Evolutionary conservation across 2,797 vertebrate species (phyloP), one percentile per base, ranked within the genome.

Genomic region (Gymnoscopelus braueri): DNA sequence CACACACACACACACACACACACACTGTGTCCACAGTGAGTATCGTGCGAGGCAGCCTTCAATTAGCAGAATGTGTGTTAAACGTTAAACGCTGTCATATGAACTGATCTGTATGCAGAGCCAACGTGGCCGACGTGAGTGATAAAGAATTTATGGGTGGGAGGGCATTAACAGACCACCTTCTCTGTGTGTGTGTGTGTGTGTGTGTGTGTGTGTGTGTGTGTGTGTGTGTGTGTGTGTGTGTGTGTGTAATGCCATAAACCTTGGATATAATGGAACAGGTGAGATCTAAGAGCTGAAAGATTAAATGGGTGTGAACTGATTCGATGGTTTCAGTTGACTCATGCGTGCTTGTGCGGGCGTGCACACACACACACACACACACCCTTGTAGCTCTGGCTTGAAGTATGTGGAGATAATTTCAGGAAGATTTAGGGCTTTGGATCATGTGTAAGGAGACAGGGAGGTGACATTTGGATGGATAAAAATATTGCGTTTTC

Each of bases 231-330:
- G 13, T 13, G 23, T 58, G 56, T 26, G 32, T 58, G 56, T 26
- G 2, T 51, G 39, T 39, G 75, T 63, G 47, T 50, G 59, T 69
- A 75, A 71, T 73, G 78, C 63, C 75, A 78, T 89, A 80, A 88
- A 84, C 81, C 77, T 76, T 86, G 81, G 88, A 91, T 91, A 92
- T 91, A 92, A 90, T 86, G 85, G 80, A 81, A 90, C 51, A 75
- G 80, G 77, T 69, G 65, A 74, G 84, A 90, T 88, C 76, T 85
- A 79, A 90, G 82, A 84, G 82, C 81, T 79, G 79, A 72, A 78
- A 85, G 83, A 90, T 90, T 84, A 88, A 90, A 88, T 88, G 88
- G 82, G 83, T 89, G 83, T 84, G 82, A 89, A 88, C 79, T 84
- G 81, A 88, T 91, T 84, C 86, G 80, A 86, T 81, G 77, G 77